A percentile compares a stretch with the other conserved stretches of the same genome.
Evolutionary conservation across 2,888 invertebrate genomes (phyloP).

Genomic region (Nomada fucata): DNA sequence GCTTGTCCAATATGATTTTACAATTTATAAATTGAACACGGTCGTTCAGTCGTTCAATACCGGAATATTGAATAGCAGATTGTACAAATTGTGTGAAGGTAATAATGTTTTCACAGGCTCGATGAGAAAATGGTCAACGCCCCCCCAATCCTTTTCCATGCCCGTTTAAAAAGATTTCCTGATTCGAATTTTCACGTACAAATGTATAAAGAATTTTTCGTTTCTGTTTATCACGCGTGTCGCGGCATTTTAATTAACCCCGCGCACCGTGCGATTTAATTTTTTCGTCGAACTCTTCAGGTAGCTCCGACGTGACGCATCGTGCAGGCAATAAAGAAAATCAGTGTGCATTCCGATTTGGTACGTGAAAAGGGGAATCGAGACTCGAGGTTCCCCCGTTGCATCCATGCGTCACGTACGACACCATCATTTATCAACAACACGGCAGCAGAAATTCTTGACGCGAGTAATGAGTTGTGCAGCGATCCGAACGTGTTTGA

Average conservation of each 20-base stretch:
- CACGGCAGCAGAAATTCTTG: constrained; percentile 23
- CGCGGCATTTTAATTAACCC: background rate
- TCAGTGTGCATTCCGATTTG: background rate
- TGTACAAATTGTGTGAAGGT: background rate
- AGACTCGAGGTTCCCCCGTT: background rate
- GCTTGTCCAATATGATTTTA: constrained; percentile 20
- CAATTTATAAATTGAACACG: constrained; percentile 28
- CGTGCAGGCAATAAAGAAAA: too few species aligned
- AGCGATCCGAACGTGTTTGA: constrained; percentile 6
- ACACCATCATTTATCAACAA: constrained; percentile 27
- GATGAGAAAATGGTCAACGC: background rate
- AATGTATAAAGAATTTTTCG: background rate
- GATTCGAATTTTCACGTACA: too few species aligned
- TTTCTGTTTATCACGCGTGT: background rate
- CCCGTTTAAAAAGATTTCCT: too few species aligned
- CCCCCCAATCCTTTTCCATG: too few species aligned
- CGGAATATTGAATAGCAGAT: background rate
- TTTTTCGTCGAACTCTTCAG: too few species aligned
- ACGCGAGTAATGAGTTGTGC: constrained; percentile 35
- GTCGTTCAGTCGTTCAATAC: background rate
- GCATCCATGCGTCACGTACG: constrained; percentile 1
- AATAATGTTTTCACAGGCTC: background rate
- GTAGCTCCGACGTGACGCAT: too few species aligned
- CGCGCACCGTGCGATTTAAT: too few species aligned
- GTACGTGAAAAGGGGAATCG: background rate